A percentile compares a stretch with the other conserved stretches of the same genome.
Conservation (phyloP, 23 tunicate species). For the Ciona savignyi region DNA sequence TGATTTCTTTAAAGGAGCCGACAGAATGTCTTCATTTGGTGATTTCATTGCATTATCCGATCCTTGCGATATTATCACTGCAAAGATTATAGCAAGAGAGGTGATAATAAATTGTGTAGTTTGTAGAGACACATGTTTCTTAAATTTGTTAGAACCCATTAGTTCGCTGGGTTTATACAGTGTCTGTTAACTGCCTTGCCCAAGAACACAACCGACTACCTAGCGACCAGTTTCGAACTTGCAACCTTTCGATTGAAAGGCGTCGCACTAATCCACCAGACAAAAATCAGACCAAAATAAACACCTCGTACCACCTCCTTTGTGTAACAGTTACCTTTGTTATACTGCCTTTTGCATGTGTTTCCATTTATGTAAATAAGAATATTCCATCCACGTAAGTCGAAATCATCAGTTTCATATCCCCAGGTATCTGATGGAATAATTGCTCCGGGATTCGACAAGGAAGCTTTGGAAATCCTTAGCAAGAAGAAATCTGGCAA, state of each 20-base stretch:
- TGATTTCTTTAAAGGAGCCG: conserved; percentile 49
- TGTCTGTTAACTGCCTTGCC: too few relatives aligned
- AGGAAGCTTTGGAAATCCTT: conserved; percentile 45
- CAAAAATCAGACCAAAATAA: too few relatives aligned
- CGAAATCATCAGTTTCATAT: not conserved
- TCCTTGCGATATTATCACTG: conserved; percentile 66
- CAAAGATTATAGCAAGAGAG: conserved; percentile 77
- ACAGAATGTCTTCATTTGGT: conserved; percentile 94
- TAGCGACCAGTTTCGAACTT: too few relatives aligned
- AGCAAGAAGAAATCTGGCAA: conserved; percentile 71
- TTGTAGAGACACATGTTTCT: not conserved
- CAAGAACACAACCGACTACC: too few relatives aligned
- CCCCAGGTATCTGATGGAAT: conserved; percentile 87
- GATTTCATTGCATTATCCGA: conserved; percentile 89
- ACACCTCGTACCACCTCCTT: too few relatives aligned
- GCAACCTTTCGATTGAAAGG: too few relatives aligned
- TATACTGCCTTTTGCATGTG: too few relatives aligned
- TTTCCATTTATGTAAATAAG: too few relatives aligned
- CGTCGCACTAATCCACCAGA: too few relatives aligned
- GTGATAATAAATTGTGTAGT: conserved; percentile 10
- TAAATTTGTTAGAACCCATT: not conserved
- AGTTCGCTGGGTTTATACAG: not conserved
- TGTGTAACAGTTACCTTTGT: too few relatives aligned
- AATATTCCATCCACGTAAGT: not conserved
- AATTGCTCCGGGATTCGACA: conserved; percentile 67